These are phyloP conservation scores for Cygnus buccinator DNA, from an alignment of 2,113 vertebrate species.

Conservation along the genomic window DNA sequence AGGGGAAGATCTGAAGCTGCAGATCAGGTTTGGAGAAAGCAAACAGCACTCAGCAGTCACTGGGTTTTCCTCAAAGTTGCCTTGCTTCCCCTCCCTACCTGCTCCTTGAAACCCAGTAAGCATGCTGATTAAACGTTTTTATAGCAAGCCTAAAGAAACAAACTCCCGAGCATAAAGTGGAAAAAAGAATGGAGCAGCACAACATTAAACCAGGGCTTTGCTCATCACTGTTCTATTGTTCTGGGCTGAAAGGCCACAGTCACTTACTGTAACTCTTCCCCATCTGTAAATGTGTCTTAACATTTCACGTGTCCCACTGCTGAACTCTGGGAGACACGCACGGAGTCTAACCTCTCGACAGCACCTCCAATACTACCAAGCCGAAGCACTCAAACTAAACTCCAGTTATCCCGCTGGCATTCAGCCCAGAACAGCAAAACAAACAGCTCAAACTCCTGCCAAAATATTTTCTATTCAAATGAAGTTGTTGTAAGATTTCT, in stretches of 20 bases:
- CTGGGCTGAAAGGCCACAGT: background rate
- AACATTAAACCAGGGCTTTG: background rate
- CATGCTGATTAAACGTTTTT: rapidly evolving
- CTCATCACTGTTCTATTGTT: background rate
- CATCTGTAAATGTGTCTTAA: background rate
- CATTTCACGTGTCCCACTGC: rapidly evolving
- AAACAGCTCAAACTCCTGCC: background rate
- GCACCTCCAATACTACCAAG: background rate
- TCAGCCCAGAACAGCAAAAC: conserved; percentile 5
- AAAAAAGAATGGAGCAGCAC: background rate
- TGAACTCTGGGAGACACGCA: background rate
- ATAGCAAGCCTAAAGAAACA: background rate
- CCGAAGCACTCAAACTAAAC: background rate
- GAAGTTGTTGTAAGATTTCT: background rate
- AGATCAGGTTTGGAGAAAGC: background rate
- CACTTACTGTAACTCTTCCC: background rate
- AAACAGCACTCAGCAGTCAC: background rate
- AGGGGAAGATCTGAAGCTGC: background rate
- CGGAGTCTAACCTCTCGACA: background rate
- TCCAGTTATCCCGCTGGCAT: background rate
- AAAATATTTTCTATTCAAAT: conserved; percentile 27
- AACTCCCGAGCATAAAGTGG: background rate
- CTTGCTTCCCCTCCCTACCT: background rate
- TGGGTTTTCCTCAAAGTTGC: background rate
- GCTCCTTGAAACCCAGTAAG: background rate